Evolutionary conservation across 2,113 vertebrate genomes (phyloP).

Genomic region (Paradoxurus hermaphroditus): DNA sequence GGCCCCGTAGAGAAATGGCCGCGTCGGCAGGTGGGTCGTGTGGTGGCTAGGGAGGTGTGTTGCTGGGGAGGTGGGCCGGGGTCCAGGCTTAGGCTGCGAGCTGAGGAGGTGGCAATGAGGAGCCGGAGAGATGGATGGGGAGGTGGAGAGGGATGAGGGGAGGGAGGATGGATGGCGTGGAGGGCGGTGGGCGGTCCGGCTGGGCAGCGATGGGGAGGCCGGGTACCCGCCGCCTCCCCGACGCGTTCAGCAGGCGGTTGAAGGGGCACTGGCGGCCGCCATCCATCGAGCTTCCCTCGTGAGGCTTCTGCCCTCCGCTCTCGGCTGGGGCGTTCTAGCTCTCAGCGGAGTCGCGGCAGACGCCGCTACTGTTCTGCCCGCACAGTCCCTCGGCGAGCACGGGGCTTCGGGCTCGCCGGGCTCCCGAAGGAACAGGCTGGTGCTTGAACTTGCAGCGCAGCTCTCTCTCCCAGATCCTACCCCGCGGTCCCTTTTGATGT

Average conservation of each 20-base stretch:
- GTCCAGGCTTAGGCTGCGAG: not conserved
- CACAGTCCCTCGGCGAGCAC: conserved; percentile 26
- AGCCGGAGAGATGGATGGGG: conserved; percentile 18
- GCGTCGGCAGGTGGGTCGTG: conserved; percentile 94
- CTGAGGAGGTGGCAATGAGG: not conserved
- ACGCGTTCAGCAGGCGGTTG: conserved; percentile 26
- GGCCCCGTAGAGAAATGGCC: conserved; percentile 91
- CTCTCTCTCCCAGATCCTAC: not conserved
- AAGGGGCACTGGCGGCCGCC: not conserved
- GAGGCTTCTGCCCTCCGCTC: not conserved
- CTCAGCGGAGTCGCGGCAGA: not conserved
- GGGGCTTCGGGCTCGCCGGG: conserved; percentile 59
- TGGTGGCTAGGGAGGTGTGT: not conserved
- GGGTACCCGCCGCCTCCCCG: conserved; percentile 42
- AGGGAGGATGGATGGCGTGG: conserved; percentile 50
- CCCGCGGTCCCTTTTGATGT: not conserved
- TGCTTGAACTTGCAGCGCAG: not conserved
- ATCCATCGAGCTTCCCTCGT: not conserved
- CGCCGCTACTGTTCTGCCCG: not conserved
- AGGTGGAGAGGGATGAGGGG: not conserved
- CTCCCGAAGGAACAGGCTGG: conserved; percentile 20
- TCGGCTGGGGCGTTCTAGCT: not conserved
- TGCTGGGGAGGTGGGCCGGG: not conserved
- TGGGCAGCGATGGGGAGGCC: not conserved
- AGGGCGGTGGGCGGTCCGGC: conserved; percentile 58